Evolutionary conservation across 2,797 vertebrate species (phyloP), one percentile per base, ranked within the genome.

Genomic region (Glyptemys insculpta): DNA sequence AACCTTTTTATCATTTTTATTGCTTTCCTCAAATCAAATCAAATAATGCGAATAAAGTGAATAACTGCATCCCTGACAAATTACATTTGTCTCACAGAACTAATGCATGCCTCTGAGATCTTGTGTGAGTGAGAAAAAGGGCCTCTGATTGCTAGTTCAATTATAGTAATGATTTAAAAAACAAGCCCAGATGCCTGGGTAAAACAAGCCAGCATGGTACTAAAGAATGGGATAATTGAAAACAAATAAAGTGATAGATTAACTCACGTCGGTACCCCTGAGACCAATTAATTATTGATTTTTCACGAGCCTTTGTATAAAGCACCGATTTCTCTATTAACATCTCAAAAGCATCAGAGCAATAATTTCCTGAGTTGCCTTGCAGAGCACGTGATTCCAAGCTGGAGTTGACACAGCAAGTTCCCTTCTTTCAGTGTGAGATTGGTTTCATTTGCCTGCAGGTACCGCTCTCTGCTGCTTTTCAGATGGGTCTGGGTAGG

Each of bases 381-480:
- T 56, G 68, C 41, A 21, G 41, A 34, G 59, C 7, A 12, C 59
- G 15, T 25, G 68, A 79, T 31, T 18, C 19, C 3, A 27, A 7
- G 15, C 53, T 49, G 1, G 0, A 27, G 41, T 41, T 4, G 57
- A 52, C 23, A 2, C 16, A 16, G 81, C 52, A 74, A 80, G 37
- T 29, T 72, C 81, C 81, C 12, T 2, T 50, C 1, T 6, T 82
- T 62, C 72, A 2, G 57, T 3, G 0, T 0, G 1, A 54, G 56
- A 53, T 81, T 59, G 81, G 8, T 10, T 37, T 5, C 27, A 3
- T 5, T 29, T 31, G 11, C 16, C 79, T 1, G 10, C 14, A 27
- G 2, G 41, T 7, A 34, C 34, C 16, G 34, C 12, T 44, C 12
- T 8, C n/a, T 57, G 25, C 4, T 1, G 49, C 89, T 79, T 31